phyloP scores from a whole-genome alignment of 1,140 invertebrate species.

The Amyelois transitella region DNA sequence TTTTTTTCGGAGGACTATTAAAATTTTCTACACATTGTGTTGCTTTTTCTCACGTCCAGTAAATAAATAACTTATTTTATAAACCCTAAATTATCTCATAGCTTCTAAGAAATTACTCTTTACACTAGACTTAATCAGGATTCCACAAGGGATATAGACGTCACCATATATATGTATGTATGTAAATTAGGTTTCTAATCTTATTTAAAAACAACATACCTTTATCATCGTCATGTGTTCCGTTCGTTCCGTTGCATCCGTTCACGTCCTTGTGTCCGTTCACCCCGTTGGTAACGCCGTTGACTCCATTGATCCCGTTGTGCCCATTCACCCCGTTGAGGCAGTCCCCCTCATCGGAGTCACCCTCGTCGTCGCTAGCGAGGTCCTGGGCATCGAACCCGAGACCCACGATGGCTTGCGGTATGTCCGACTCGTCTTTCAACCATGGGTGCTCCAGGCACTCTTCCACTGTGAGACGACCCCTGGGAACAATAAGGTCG shows the following conservation, averaged over 20 bases:
- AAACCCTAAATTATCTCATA: too few relatives aligned
- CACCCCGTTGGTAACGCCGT: constrained; percentile 21
- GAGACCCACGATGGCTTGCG: constrained; percentile 45
- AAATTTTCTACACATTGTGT: too few relatives aligned
- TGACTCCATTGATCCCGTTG: constrained; percentile 23
- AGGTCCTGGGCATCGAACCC: constrained; percentile 42
- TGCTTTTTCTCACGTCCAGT: too few relatives aligned
- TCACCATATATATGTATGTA: too few relatives aligned
- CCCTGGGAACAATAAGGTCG: constrained; percentile 58
- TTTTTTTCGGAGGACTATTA: too few relatives aligned
- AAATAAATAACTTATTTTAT: too few relatives aligned
- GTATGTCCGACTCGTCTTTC: constrained; percentile 65
- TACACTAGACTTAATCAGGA: too few relatives aligned
- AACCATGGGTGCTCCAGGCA: constrained; percentile 79
- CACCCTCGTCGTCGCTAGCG: constrained; percentile 41
- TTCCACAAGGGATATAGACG: too few relatives aligned
- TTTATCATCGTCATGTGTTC: constrained; percentile 46
- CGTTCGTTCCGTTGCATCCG: constrained; percentile 33
- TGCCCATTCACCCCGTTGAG: constrained; percentile 17
- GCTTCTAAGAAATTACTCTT: too few relatives aligned
- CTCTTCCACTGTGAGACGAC: constrained; percentile 77
- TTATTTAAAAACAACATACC: constrained; percentile 3
- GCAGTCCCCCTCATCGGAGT: constrained; percentile 17
- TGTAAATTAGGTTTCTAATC: too few relatives aligned
- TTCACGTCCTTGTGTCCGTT: constrained; percentile 22